phyloP scores from a whole-genome alignment of 2,113 vertebrate species.

The Castor canadensis region DNA sequence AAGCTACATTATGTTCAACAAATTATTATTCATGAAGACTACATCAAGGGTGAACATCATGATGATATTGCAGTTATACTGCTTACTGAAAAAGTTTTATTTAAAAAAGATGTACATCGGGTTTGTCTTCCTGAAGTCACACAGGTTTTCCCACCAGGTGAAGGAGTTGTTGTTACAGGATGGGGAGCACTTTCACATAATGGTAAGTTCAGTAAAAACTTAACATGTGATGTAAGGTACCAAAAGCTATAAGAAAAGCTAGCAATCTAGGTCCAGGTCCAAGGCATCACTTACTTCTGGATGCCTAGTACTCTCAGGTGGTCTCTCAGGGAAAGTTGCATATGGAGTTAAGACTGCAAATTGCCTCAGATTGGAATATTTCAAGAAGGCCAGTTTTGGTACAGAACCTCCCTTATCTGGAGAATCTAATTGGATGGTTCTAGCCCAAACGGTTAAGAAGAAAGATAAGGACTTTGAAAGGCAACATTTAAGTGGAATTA shows the following conservation, averaged over 20 bases:
- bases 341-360: not conserved
- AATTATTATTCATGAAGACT: conserved; percentile 86
- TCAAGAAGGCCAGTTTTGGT: not conserved
- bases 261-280: not conserved
- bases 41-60: conserved; percentile 82
- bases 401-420: not conserved
- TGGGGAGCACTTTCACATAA: conserved; percentile 72
- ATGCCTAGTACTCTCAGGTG: not conserved
- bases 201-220: conserved; percentile 56
- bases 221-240: not conserved
- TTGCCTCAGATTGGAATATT: not conserved
- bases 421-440: not conserved
- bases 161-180: conserved; percentile 76
- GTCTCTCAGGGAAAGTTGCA: not conserved
- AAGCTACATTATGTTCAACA: conserved; percentile 79
- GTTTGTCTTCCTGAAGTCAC: conserved; percentile 87
- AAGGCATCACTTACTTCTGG: not conserved
- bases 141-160: conserved; percentile 60
- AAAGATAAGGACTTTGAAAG: not conserved
- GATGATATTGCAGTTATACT: conserved; percentile 88
- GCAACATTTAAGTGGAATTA: not conserved
- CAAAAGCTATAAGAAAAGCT: not conserved
- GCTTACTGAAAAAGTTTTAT: conserved; percentile 83
- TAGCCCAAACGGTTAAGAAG: not conserved
- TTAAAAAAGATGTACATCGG: conserved; percentile 82